Evolutionary conservation across 2,888 invertebrate species (phyloP), one percentile per base, ranked within the genome.

Genomic region (Hydropsyche betteni): DNA sequence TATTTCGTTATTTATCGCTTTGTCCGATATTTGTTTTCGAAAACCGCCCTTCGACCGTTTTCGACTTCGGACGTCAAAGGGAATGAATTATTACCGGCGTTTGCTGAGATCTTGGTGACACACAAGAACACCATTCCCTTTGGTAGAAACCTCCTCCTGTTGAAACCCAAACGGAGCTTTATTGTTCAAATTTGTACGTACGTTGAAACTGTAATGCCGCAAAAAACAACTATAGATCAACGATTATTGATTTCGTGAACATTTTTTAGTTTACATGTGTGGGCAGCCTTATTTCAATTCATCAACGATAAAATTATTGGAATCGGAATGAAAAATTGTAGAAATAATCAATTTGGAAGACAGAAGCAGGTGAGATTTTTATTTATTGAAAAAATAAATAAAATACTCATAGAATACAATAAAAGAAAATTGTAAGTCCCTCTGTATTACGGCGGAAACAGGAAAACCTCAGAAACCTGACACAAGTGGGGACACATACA

Each of bases 41-140:
- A 24, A 24, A 73, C 34, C 38, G 73, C 34, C 24, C 61, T 38
- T 61, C 73, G 58, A 55, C 34, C 64, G 64, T 12, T 44, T 24
- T 50, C 73, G 14, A 73, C 50, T 73, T 64, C 73, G 50, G 24
- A 61, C 44, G 73, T 73, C 73, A 73, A 73, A 73, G 73, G 73
- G 64, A 73, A 73, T 73, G 73, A 61, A 73, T 73, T 61, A 73
- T 73, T 44, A 44, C 52, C 58, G 38, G 55, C 24, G 24, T 24
- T 24, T 44, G 14, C 51, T 58, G 33, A 36, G 38, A 50, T 33
- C 73, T 73, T 64, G 38, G 73, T 73, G 64, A 73, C 61, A 73
- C 38, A 33, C 69, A 44, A 51, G 38, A 38, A 44, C 8, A 38
- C 38, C 61, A 6, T 24, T 16, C 33, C 61, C 61, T 61, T 24